Evolutionary conservation across 37 sponge, comb jelly and placozoan genomes (phyloP).

Genomic region (Lycopodina hypogea): DNA sequence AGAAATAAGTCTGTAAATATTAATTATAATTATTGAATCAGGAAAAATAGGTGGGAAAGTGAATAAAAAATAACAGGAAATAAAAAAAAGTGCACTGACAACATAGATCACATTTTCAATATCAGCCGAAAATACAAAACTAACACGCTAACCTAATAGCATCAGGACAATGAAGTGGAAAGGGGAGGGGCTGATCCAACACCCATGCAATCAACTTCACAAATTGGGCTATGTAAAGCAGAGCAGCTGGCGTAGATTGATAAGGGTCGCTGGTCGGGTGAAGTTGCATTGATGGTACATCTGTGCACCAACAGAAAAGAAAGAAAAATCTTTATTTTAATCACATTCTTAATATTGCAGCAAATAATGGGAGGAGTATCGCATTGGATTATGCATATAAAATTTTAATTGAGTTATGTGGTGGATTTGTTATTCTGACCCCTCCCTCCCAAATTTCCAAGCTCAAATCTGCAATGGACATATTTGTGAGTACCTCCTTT

Average conservation of each 20-base stretch:
- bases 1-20: background rate
- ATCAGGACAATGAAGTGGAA: slow-evolving; percentile 28
- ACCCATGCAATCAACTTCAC: slow-evolving; percentile 17
- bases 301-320: background rate
- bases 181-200: slow-evolving; percentile 58
- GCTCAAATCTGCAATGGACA: background rate
- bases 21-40: background rate
- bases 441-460: too few species aligned
- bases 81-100: too few species aligned
- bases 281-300: background rate
- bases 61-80: too few species aligned
- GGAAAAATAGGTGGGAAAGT: too few species aligned
- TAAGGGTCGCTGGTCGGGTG: slow-evolving; percentile 13
- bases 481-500: slow-evolving; percentile 13
- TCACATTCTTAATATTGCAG: background rate
- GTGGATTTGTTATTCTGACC: too few species aligned
- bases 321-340: background rate
- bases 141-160: slow-evolving; percentile 38
- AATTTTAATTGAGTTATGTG: too few species aligned
- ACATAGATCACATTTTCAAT: too few species aligned
- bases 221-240: slow-evolving; percentile 47
- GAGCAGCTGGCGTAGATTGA: slow-evolving; percentile 47
- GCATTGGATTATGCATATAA: too few species aligned
- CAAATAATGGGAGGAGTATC: too few species aligned
- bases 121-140: too few species aligned